Percentiles rank a stretch among this genome's conserved stretches.
These are phyloP conservation scores for Cantharis lateralis DNA, from an alignment of 2,888 invertebrate species.

Conservation along the genomic window DNA sequence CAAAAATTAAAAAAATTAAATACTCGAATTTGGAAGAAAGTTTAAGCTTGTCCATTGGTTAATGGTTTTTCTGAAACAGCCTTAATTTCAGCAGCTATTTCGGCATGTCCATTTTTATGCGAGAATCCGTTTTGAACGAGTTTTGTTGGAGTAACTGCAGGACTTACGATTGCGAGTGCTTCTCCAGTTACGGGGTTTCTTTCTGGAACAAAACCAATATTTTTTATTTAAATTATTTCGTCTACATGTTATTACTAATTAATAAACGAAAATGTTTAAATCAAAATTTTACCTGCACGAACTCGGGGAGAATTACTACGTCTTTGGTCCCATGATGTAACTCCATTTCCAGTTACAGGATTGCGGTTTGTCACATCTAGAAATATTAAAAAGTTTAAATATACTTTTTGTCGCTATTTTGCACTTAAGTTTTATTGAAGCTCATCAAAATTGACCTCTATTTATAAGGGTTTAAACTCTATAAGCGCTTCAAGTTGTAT, in stretches of 20 bases:
- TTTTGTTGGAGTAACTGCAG: slow-evolving; percentile 49
- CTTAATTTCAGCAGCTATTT: slow-evolving; percentile 31
- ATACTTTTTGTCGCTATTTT: neutral
- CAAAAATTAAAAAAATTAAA: neutral
- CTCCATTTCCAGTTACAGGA: slow-evolving; percentile 55
- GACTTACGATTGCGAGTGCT: slow-evolving; percentile 49
- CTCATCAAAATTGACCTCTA: neutral
- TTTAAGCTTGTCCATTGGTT: slow-evolving; percentile 42
- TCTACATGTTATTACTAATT: too few species aligned
- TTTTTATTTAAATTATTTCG: neutral
- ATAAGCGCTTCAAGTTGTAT: neutral
- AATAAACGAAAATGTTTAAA: too few species aligned
- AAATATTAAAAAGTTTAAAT: slow-evolving; percentile 26
- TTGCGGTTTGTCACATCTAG: slow-evolving; percentile 54
- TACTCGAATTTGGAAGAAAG: slow-evolving; percentile 15
- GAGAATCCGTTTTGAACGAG: slow-evolving; percentile 46
- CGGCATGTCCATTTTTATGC: slow-evolving; percentile 40
- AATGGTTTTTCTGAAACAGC: slow-evolving; percentile 35
- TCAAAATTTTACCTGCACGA: slow-evolving; percentile 44
- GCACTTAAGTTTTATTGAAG: neutral
- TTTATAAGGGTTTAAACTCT: neutral
- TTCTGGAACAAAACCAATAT: slow-evolving; percentile 40
- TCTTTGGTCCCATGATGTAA: slow-evolving; percentile 52
- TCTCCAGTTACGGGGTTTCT: slow-evolving; percentile 56
- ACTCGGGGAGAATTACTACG: slow-evolving; percentile 47